Percentiles rank a stretch among this genome's conserved stretches.
Conservation (phyloP, 2,113 vertebrate species). For the Vidua chalybeata region DNA sequence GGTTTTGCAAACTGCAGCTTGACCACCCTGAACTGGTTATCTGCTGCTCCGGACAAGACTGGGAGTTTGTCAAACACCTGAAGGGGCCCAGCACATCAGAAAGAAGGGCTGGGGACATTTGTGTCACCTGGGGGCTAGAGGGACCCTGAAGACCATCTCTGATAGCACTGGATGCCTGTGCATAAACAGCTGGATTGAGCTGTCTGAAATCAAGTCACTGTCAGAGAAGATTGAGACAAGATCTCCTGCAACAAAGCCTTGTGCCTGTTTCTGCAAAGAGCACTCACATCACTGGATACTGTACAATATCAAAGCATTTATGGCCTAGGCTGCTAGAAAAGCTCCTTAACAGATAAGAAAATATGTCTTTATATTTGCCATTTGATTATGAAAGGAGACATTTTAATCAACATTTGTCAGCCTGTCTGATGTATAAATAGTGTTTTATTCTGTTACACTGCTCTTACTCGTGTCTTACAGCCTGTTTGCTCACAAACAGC, state of each 20-base stretch:
- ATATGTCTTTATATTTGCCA: conserved; percentile 1
- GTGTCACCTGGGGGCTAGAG: not conserved
- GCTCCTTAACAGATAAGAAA: conserved; percentile 1
- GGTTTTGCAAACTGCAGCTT: not conserved
- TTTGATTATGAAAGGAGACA: conserved; percentile 23
- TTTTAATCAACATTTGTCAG: conserved; percentile 22
- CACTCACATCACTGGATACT: not conserved
- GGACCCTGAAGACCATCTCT: not conserved
- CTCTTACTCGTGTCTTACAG: not conserved
- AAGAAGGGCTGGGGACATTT: not conserved
- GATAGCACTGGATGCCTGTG: not conserved
- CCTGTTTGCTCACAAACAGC: not conserved
- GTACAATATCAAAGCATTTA: not conserved
- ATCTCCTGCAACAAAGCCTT: not conserved
- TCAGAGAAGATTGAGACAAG: not conserved
- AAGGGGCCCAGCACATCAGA: not conserved
- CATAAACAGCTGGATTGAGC: not conserved
- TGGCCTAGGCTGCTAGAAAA: not conserved
- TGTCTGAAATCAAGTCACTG: not conserved
- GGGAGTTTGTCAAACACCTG: not conserved
- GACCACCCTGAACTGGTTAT: not conserved
- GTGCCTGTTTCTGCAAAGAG: not conserved
- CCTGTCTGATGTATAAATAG: not conserved
- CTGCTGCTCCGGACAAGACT: not conserved
- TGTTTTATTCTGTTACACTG: not conserved